These are phyloP conservation scores for Telmatherina bonti DNA, from an alignment of 2,797 vertebrate species.

Conservation along the genomic window DNA sequence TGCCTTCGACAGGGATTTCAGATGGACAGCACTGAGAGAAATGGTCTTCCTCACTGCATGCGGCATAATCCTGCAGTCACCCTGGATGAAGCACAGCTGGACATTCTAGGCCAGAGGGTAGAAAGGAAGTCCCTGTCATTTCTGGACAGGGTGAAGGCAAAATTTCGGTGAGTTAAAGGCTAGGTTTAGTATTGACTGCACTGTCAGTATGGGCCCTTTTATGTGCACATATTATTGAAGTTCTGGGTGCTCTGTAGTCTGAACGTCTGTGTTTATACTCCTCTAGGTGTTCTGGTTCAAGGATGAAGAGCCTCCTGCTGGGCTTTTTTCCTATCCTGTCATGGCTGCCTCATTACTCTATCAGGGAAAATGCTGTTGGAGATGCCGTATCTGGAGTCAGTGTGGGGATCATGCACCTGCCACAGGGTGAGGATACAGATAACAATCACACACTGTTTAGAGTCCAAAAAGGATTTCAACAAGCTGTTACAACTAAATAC, in stretches of 20 bases:
- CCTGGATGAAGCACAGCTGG: constrained; percentile 70
- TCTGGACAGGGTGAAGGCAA: constrained; percentile 54
- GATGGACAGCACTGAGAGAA: constrained; percentile 47
- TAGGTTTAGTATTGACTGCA: not conserved
- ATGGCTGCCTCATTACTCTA: constrained; percentile 89
- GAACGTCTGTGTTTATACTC: constrained; percentile 3
- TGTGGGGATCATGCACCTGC: constrained; percentile 81
- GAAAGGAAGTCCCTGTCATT: constrained; percentile 46
- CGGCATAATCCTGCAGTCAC: constrained; percentile 22
- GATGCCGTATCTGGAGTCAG: constrained; percentile 89
- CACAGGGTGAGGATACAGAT: constrained; percentile 81
- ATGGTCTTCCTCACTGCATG: constrained; percentile 22
- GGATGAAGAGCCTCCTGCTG: constrained; percentile 77
- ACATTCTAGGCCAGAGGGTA: constrained; percentile 59
- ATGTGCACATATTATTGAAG: not conserved
- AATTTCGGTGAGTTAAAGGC: constrained; percentile 62
- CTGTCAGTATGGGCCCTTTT: not conserved
- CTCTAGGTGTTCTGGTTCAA: constrained; percentile 83
- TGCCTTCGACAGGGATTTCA: constrained; percentile 31
- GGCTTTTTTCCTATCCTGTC: constrained; percentile 83
- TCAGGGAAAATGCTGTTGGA: constrained; percentile 85
- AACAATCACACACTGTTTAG: not conserved
- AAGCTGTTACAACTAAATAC: not conserved
- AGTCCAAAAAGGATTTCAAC: not conserved
- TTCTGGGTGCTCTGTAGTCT: not conserved